These are phyloP conservation scores for Heterotilapia buettikoferi DNA, from an alignment of 2,113 vertebrate species.

Conservation along the genomic window DNA sequence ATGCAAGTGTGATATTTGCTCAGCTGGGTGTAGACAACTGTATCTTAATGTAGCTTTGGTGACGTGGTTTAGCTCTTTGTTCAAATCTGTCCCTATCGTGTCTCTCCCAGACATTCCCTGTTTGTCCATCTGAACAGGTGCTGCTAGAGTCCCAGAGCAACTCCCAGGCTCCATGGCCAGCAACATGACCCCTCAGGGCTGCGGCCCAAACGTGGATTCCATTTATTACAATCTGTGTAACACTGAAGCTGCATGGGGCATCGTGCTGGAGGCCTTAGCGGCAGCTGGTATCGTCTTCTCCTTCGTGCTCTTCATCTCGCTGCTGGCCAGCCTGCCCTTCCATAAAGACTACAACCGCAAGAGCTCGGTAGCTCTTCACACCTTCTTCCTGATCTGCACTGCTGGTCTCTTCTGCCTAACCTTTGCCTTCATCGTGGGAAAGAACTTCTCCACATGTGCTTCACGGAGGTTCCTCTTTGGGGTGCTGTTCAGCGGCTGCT, in stretches of 20 bases:
- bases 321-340: slow-evolving; percentile 88
- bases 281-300: slow-evolving; percentile 74
- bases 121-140: slow-evolving; percentile 14
- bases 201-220: slow-evolving; percentile 71
- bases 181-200: slow-evolving; percentile 69
- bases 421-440: slow-evolving; percentile 85
- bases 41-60: background rate
- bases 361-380: slow-evolving; percentile 76
- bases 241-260: slow-evolving; percentile 79
- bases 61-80: background rate
- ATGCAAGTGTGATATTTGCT: background rate
- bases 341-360: slow-evolving; percentile 70
- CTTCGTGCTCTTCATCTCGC: slow-evolving; percentile 80
- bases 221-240: slow-evolving; percentile 91
- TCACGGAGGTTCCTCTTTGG: slow-evolving; percentile 91
- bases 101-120: background rate
- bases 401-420: slow-evolving; percentile 87
- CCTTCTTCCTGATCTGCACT: slow-evolving; percentile 78
- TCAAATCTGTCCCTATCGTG: background rate
- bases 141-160: background rate
- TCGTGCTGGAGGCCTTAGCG: slow-evolving; percentile 84
- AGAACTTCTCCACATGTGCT: slow-evolving; percentile 83
- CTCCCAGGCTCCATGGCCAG: slow-evolving; percentile 21
- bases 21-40: background rate
- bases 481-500: slow-evolving; percentile 86